Base-by-base conservation (phyloP, 37 sponge, comb jelly and placozoan genomes). In the Haliclona indistincta region DNA sequence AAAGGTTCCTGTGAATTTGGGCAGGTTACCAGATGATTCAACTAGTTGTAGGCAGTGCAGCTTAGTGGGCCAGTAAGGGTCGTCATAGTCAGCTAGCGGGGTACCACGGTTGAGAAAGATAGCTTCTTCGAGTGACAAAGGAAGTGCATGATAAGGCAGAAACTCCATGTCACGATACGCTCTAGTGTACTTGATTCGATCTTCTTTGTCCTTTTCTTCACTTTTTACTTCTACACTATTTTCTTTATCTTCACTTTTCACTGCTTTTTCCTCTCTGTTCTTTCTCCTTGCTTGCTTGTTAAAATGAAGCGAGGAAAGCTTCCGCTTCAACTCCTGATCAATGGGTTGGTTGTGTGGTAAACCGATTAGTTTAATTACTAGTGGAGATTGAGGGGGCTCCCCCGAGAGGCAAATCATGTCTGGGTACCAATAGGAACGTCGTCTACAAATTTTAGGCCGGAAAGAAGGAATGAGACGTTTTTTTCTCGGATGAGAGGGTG, bases 51-150 rank as follows among this genome's bases (percentile, higher is more conserved):
- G 35, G 70, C 93, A 92, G 61, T 75, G 79, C 6, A 30, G 30
- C 73, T 86, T 83, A 15, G 53, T 83, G 1, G 93, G 93, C 93
- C 93, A 92, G 67, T 79, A 85, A 0, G 93, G 88, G 55, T 92
- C 93, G 54, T 88, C 68, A 38, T 76, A 67, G 36, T 63, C 30
- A 13, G 79, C 56, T 11, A 66, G 84, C 8, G 51, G 36, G 0
- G 34, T 38, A 17, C 41, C 34, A 7, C 28, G 37, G 30, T 68
- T 36, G 0, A 79, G 88, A 34, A 92, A 92, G 34, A 92, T n/a
- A 36, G 72, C 44, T 5, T 82, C 71, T 17, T 83, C 88, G 10
- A 91, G 77, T 26, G 71, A 39, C 4, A 61, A 54, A 7, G 86
- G 81, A 3, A 84, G 68, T 0, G 85, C 81, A 44, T 79, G 51